Evolutionary conservation across 92 coral and sea anemone species (phyloP).

Genomic region (Phenganax stokvisi): DNA sequence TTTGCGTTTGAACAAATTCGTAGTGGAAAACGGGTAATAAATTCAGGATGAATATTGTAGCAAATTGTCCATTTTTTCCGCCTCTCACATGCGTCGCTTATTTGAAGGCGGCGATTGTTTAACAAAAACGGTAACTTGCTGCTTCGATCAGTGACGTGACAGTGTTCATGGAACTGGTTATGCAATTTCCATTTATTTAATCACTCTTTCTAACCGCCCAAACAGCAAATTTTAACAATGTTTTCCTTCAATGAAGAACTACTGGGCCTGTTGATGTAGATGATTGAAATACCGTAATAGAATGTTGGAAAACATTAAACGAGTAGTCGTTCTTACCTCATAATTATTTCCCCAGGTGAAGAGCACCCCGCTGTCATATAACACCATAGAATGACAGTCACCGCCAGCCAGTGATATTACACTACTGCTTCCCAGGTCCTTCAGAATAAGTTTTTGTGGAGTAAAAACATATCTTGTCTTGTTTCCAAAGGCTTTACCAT

Average conservation of each 20-base stretch:
- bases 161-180: background rate
- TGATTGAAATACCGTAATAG: too few relatives aligned
- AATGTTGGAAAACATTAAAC: too few relatives aligned
- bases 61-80: too few relatives aligned
- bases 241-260: too few relatives aligned
- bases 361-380: conserved; percentile 58
- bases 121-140: too few relatives aligned
- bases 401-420: conserved; percentile 71
- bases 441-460: conserved; percentile 30
- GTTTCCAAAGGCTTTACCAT: conserved; percentile 88
- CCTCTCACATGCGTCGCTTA: too few relatives aligned
- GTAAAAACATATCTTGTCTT: conserved; percentile 62
- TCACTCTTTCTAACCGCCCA: background rate
- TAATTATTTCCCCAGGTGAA: conserved; percentile 86
- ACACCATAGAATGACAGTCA: conserved; percentile 83
- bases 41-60: too few relatives aligned
- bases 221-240: too few relatives aligned
- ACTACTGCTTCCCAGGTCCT: conserved; percentile 18
- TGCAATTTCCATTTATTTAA: background rate
- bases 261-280: too few relatives aligned
- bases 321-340: conserved; percentile 57
- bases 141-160: background rate
- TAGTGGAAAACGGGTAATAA: too few relatives aligned
- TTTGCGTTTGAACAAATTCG: too few relatives aligned
- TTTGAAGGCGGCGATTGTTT: too few relatives aligned